Evolutionary conservation across 2,797 vertebrate genomes (phyloP), one percentile per base, ranked within the genome.

Genomic region (Myotis planiceps): DNA sequence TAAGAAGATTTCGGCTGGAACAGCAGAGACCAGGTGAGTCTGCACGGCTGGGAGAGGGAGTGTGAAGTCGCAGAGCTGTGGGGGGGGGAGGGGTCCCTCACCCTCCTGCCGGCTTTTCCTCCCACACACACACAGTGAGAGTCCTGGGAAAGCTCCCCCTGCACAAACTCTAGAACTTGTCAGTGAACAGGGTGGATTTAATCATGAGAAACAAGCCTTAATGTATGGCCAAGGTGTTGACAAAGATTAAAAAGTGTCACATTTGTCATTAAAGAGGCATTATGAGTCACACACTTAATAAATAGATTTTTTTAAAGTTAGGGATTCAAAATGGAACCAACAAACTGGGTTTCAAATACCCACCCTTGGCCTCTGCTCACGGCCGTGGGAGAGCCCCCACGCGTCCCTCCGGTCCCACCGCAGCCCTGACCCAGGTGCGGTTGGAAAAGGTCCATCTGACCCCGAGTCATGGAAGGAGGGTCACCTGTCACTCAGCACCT

Each of bases 371-470:
- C n/a, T 75, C n/a, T 19, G n/a, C 5, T 1, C 21, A 9, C 42
- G 10, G 65, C 0, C 3, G 5, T 1, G 9, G 8, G 25, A 13
- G 9, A 39, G 19, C 32, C 37, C 83, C 27, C 25, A 5, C 3
- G 1, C 0, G 9, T 29, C 69, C 53, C 23, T 51, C 45, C 0
- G 0, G 34, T 49, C 58, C 65, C 3, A 0, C 0, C 0, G 10
- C 9, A 1, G 71, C 51, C 39, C 9, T 15, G 47, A 32, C 42
- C 15, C 15, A 4, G 58, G 9, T 5, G 16, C 5, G 10, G 63
- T 3, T 27, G 13, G 72, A 79, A 47, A 85, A 47, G 34, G 34
- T 14, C 7, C 4, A 4, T 13, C 42, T 60, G 25, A 27, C 10
- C 29, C 71, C 4, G 1, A 2, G 23, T 12, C 47, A 8, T 8